phyloP scores from a whole-genome alignment of 2,113 vertebrate species.

The Otocyon megalotis region DNA sequence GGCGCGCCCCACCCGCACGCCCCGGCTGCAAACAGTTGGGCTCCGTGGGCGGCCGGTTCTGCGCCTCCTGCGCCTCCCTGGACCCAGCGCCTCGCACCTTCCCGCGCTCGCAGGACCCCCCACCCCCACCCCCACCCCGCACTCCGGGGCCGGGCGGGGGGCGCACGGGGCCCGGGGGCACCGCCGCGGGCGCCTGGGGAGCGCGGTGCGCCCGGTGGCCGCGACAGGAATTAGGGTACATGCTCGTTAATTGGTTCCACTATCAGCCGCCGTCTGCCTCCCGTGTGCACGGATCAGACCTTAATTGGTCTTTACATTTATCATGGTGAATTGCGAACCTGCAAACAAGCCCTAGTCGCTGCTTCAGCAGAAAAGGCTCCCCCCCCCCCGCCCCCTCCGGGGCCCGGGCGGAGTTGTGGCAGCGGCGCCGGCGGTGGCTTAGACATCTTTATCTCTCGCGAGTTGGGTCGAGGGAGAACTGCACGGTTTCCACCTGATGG shows the following conservation, averaged over 20 bases:
- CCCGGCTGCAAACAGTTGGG: constrained; percentile 54
- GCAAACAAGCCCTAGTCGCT: constrained; percentile 54
- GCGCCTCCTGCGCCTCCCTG: constrained; percentile 27
- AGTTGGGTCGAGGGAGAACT: not conserved
- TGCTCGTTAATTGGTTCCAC: constrained; percentile 81
- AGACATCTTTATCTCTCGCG: constrained; percentile 56
- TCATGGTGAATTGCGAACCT: constrained; percentile 67
- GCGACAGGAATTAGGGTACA: constrained; percentile 76
- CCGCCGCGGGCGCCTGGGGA: constrained; percentile 34
- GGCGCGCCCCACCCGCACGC: not conserved
- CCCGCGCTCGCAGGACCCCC: not conserved
- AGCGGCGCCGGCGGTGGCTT: not conserved
- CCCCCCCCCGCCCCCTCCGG: not conserved
- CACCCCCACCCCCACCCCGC: too few species aligned
- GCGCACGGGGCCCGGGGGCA: not conserved
- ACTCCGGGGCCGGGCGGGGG: not conserved
- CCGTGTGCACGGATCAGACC: constrained; percentile 74
- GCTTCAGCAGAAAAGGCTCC: not conserved
- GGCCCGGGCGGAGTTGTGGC: not conserved
- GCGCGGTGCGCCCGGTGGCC: constrained; percentile 46
- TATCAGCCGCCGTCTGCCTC: constrained; percentile 74
- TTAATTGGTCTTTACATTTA: constrained; percentile 81
- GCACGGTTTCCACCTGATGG: constrained; percentile 68
- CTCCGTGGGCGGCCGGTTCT: constrained; percentile 31
- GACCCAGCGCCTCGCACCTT: constrained; percentile 59